Evolutionary conservation across 2,888 invertebrate species (phyloP).

Genomic region (Tetramorium bicarinatum): DNA sequence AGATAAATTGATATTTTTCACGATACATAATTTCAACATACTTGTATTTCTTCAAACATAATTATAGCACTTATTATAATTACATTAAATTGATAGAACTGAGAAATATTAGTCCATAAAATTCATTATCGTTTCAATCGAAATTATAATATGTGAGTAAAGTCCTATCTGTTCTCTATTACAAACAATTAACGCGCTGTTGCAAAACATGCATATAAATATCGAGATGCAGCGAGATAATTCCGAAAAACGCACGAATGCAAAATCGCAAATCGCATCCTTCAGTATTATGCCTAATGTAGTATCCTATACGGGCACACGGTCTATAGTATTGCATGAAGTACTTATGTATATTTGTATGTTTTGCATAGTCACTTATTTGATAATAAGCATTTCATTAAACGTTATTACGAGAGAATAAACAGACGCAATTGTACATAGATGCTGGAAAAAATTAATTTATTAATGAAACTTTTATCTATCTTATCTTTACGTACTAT

Average conservation of each 20-base stretch:
- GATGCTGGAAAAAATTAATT: neutral
- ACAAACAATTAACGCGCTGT: neutral
- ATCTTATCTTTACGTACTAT: neutral
- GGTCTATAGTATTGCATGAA: neutral
- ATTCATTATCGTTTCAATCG: neutral
- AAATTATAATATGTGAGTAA: neutral
- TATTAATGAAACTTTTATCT: too few relatives aligned
- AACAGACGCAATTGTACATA: neutral
- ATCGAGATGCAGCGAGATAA: slow-evolving; percentile 20
- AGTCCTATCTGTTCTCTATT: neutral
- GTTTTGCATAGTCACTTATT: slow-evolving; percentile 19
- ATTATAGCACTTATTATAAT: neutral
- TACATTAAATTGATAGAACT: neutral
- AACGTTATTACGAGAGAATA: slow-evolving; percentile 2
- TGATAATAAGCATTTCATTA: neutral
- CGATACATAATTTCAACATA: neutral
- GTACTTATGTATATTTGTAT: neutral
- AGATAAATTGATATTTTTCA: neutral
- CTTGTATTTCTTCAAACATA: neutral
- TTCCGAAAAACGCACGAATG: neutral
- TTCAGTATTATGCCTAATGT: slow-evolving; percentile 2
- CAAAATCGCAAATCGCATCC: neutral
- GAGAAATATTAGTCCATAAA: neutral
- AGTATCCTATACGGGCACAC: neutral
- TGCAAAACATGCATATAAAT: slow-evolving; percentile 15